Evolutionary conservation across 2,797 vertebrate species (phyloP).

Genomic region (Limnodromus scolopaceus): DNA sequence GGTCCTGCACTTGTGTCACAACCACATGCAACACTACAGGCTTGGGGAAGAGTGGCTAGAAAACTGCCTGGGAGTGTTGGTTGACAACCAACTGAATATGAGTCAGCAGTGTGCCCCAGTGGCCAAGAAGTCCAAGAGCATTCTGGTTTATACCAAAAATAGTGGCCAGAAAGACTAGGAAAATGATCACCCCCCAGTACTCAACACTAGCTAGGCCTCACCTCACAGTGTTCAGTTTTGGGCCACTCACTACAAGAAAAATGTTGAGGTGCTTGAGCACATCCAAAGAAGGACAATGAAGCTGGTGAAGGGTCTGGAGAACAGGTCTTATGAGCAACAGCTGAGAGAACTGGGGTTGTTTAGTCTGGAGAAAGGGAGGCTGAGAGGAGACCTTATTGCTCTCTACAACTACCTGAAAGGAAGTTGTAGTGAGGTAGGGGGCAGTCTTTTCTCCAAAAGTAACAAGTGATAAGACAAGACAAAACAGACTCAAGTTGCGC

Average conservation of each 20-base stretch:
- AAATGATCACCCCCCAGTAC: neutral
- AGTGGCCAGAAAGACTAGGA: neutral
- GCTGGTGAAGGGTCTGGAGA: neutral
- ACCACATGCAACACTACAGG: neutral
- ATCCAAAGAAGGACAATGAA: neutral
- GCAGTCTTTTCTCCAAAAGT: no score
- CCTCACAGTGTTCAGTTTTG: neutral
- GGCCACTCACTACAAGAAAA: neutral
- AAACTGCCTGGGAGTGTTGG: neutral
- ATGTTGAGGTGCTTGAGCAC: neutral
- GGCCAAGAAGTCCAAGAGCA: neutral
- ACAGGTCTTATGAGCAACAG: no score
- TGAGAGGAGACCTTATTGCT: neutral
- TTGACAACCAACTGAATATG: rapidly evolving
- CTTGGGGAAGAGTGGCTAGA: neutral
- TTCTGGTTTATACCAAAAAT: neutral
- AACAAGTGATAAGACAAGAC: neutral
- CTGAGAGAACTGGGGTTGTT: neutral
- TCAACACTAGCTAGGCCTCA: neutral
- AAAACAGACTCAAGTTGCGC: no score
- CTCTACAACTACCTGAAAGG: neutral
- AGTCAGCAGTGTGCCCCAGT: neutral
- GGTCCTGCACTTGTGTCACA: neutral
- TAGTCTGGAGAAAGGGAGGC: neutral
- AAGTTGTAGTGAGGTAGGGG: rapidly evolving